Conservation (phyloP, 1,140 invertebrate species). For the Penaeus indicus region DNA sequence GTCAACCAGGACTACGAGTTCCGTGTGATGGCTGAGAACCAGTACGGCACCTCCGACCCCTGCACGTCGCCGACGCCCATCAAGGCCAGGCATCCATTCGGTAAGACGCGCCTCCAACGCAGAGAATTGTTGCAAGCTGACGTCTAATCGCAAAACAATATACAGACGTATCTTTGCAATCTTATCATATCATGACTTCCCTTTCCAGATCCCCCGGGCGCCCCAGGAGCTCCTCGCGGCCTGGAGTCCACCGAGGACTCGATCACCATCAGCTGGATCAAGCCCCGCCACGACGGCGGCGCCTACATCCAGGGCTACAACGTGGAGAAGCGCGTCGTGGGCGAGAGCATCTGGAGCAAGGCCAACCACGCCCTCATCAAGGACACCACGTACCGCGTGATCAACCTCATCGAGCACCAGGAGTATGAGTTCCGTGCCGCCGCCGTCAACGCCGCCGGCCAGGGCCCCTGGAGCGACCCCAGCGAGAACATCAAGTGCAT, state of each 20-base stretch:
- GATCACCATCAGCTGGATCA: constrained; percentile 93
- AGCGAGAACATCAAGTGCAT: constrained; percentile 86
- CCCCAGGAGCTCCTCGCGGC: constrained; percentile 88
- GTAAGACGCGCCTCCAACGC: constrained; percentile 68
- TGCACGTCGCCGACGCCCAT: constrained; percentile 89
- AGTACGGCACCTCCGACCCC: constrained; percentile 95
- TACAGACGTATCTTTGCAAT: background rate
- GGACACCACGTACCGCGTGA: constrained; percentile 84
- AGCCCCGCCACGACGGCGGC: constrained; percentile 93
- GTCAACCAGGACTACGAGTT: constrained; percentile 96
- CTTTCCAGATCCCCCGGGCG: constrained; percentile 82
- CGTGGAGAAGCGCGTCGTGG: constrained; percentile 90
- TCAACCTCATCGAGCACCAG: constrained; percentile 91
- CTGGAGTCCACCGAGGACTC: constrained; percentile 92
- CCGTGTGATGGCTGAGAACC: constrained; percentile 97
- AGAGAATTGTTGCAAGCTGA: too few relatives aligned
- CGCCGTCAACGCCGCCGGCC: constrained; percentile 95
- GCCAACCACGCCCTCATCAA: constrained; percentile 85
- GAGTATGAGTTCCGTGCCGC: constrained; percentile 98
- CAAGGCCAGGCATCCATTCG: constrained; percentile 95
- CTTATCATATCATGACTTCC: background rate
- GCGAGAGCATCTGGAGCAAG: constrained; percentile 88
- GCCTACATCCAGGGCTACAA: constrained; percentile 92
- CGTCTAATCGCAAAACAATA: background rate
- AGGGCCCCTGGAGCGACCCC: constrained; percentile 90